Percentiles rank a stretch among this genome's conserved stretches.
phyloP scores from a whole-genome alignment of 1,140 invertebrate genomes.

The Drosophila pruinosa region DNA sequence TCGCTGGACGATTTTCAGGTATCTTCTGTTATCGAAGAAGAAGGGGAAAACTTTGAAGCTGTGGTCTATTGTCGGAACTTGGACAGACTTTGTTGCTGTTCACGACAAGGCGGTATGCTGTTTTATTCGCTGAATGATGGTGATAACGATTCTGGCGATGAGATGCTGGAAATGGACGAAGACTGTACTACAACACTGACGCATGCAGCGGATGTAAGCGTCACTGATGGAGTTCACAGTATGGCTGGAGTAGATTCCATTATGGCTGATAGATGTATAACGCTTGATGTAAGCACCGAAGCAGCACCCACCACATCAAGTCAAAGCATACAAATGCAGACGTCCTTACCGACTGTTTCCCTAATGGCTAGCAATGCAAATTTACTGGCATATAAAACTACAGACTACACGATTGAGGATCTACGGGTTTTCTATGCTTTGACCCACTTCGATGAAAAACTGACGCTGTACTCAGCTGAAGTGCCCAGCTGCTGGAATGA shows the following conservation, averaged over 20 bases:
- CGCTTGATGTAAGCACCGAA: constrained; percentile 52
- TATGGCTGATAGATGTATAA: constrained; percentile 18
- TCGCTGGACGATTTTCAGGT: constrained; percentile 87
- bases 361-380: constrained; percentile 57
- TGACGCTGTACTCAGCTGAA: constrained; percentile 90
- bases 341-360: constrained; percentile 55
- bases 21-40: constrained; percentile 86
- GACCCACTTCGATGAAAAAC: constrained; percentile 85
- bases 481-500: constrained; percentile 96
- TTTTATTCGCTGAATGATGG: constrained; percentile 90
- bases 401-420: constrained; percentile 84
- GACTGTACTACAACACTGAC: constrained; percentile 82
- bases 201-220: constrained; percentile 58
- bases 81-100: constrained; percentile 92
- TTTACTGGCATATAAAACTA: constrained; percentile 85
- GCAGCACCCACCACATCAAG: not conserved
- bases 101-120: constrained; percentile 89
- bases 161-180: constrained; percentile 87
- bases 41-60: constrained; percentile 88
- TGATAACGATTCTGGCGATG: constrained; percentile 88
- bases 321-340: constrained; percentile 49
- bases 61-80: constrained; percentile 91
- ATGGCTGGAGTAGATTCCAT: constrained; percentile 1
- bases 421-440: constrained; percentile 86
- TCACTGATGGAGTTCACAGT: constrained; percentile 54